Base-by-base conservation (phyloP, 2,113 vertebrate genomes). In the Actenoides hombroni region DNA sequence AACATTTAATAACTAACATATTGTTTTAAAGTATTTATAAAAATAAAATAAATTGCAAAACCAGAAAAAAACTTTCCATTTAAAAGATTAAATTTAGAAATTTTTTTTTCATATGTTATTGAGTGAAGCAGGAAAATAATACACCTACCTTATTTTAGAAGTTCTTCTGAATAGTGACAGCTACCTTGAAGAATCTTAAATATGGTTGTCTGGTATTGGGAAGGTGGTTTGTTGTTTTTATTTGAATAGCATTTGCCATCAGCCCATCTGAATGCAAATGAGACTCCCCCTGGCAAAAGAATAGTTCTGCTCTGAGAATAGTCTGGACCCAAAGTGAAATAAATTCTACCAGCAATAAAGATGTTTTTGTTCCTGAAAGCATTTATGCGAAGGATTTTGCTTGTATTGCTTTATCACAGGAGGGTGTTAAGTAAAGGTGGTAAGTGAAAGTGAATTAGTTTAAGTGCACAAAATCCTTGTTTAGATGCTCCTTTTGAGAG, bases 371-470 rank as follows among this genome's bases (percentile, higher is more conserved):
- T 86, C 71, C 64, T 82, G 37, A 70, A 88, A 70, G 39, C 75
- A 85, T 92, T 96, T 90, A 44, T 86, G 64, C 54, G 67, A 49
- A 68, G 74, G 64, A n/a, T 90, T 78, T 86, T 92, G 16, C 68
- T 88, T 73, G 86, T 60, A 56, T 68, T 88, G 92, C 73, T 84
- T 78, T 94, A 83, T 90, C 93, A 83, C 90, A 48, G 60, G 73
- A 86, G 83, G 56, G 31, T 78, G 64, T 83, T 92, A 88, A 90
- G 71, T 60, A 68, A 81, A 83, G 88, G 68, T 95, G 83, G 83
- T 90, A 88, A 92, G 92, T 90, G 79, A 71, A 88, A 96, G 79
- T 68, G 69, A 78, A 90, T 95, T 94, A 78, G 90, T 86, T 93
- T 81, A 94, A 96, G 90, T 77, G 76, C 88, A 75, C 42, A 19